phyloP scores from a whole-genome alignment of 2,888 invertebrate genomes.

The Ganaspis brasiliensis region DNA sequence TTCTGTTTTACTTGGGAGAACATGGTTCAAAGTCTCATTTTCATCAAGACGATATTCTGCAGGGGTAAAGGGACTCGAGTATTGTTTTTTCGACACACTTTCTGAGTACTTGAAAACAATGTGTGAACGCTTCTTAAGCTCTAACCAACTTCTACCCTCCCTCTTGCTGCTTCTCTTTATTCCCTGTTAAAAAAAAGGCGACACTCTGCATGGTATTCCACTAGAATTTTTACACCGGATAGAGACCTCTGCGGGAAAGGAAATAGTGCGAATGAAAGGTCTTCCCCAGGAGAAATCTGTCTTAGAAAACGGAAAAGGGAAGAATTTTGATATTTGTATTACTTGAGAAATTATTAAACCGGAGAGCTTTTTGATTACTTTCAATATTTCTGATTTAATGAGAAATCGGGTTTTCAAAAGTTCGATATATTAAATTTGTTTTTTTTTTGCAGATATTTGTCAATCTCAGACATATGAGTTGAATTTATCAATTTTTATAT shows the following conservation, averaged over 20 bases:
- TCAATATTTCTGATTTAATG: neutral
- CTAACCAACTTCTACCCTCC: slow-evolving; percentile 47
- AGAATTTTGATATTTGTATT: neutral
- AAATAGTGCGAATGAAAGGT: slow-evolving; percentile 27
- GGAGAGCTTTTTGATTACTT: slow-evolving; percentile 12
- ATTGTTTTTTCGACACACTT: slow-evolving; percentile 70
- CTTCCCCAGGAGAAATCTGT: slow-evolving; percentile 39
- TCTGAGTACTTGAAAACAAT: slow-evolving; percentile 61
- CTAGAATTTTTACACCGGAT: slow-evolving; percentile 25
- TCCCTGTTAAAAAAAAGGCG: slow-evolving; percentile 10
- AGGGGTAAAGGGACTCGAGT: slow-evolving; percentile 48
- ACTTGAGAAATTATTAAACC: neutral
- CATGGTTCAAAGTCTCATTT: slow-evolving; percentile 67
- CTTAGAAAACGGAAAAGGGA: slow-evolving; percentile 21
- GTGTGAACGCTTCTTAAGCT: slow-evolving; percentile 61
- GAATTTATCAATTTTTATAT: neutral
- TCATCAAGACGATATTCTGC: slow-evolving; percentile 60
- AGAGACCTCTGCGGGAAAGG: neutral
- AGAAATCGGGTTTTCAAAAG: neutral
- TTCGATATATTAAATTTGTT: neutral
- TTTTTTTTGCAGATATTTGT: no score
- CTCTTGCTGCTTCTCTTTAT: slow-evolving; percentile 7
- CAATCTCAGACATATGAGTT: no score
- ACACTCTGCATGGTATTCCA: neutral
- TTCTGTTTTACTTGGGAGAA: slow-evolving; percentile 33